phyloP scores from a whole-genome alignment of 1,140 invertebrate genomes.

The Argopecten irradians region DNA sequence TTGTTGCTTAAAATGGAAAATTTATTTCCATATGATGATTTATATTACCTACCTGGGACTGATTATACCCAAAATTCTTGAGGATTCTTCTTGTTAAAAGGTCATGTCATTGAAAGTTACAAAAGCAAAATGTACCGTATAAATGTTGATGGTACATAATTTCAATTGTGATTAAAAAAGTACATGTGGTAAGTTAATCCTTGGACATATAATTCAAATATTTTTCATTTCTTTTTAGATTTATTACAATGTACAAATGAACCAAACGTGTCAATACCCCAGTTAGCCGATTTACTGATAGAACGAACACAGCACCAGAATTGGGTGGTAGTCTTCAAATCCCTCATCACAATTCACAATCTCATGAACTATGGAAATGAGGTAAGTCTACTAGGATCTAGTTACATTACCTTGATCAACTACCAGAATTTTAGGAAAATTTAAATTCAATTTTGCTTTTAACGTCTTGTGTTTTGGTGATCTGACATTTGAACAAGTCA shows the following conservation, averaged over 20 bases:
- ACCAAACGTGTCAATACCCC: conserved; percentile 99
- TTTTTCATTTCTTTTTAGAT: conserved; percentile 84
- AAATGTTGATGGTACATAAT: too few relatives aligned
- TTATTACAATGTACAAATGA: conserved; percentile 99
- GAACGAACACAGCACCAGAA: conserved; percentile 97
- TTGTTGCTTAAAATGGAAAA: too few relatives aligned
- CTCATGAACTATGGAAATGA: conserved; percentile 99
- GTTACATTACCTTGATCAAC: background rate
- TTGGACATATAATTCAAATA: background rate
- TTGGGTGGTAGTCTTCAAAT: conserved; percentile 99
- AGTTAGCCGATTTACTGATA: conserved; percentile 97
- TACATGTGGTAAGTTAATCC: too few relatives aligned
- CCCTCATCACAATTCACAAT: conserved; percentile 98
- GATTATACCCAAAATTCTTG: too few relatives aligned
- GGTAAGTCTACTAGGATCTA: conserved; percentile 80
- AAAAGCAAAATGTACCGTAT: too few relatives aligned
- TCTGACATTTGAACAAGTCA: too few relatives aligned
- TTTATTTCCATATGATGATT: too few relatives aligned
- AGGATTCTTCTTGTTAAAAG: too few relatives aligned
- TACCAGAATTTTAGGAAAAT: background rate
- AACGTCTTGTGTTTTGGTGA: too few relatives aligned
- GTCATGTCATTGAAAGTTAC: too few relatives aligned
- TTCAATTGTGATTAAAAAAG: too few relatives aligned
- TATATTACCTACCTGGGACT: too few relatives aligned
- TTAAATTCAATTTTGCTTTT: background rate